These are phyloP conservation scores for Laticauda colubrina DNA, from an alignment of 2,113 vertebrate species.

Conservation along the genomic window DNA sequence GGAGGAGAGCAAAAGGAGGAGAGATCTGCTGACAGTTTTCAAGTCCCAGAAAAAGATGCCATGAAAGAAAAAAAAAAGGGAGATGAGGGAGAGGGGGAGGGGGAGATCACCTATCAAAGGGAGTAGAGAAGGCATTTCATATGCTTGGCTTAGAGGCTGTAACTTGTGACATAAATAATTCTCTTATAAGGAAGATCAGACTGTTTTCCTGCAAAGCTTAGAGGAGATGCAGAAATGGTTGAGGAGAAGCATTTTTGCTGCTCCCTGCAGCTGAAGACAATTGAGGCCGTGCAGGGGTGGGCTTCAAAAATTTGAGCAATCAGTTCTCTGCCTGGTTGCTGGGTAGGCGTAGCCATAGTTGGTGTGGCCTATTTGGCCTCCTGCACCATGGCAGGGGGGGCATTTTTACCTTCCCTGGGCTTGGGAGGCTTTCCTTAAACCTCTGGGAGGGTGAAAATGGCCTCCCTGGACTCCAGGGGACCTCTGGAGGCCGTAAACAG, in stretches of 20 bases:
- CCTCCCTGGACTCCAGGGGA: too few species aligned
- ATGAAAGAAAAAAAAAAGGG: background rate
- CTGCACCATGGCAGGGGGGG: too few species aligned
- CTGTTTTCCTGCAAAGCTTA: background rate
- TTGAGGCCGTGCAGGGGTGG: background rate
- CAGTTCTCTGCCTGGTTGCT: too few species aligned
- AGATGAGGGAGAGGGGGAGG: too few species aligned
- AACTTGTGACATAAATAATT: background rate
- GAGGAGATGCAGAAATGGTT: background rate
- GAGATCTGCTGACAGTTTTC: background rate
- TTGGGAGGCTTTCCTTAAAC: too few species aligned
- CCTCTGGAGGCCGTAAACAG: too few species aligned
- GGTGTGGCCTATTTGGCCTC: too few species aligned
- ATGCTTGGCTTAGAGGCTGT: background rate
- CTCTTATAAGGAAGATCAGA: background rate
- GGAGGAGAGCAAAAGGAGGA: background rate
- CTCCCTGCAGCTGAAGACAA: background rate
- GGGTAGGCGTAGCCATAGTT: too few species aligned
- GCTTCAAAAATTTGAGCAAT: too few species aligned
- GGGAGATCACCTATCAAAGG: background rate
- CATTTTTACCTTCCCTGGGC: too few species aligned
- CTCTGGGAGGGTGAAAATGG: too few species aligned
- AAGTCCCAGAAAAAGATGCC: background rate
- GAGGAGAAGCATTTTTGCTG: background rate
- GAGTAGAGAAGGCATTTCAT: background rate